Evolutionary conservation across 2,797 vertebrate species (phyloP).

Genomic region (Spizella passerina): DNA sequence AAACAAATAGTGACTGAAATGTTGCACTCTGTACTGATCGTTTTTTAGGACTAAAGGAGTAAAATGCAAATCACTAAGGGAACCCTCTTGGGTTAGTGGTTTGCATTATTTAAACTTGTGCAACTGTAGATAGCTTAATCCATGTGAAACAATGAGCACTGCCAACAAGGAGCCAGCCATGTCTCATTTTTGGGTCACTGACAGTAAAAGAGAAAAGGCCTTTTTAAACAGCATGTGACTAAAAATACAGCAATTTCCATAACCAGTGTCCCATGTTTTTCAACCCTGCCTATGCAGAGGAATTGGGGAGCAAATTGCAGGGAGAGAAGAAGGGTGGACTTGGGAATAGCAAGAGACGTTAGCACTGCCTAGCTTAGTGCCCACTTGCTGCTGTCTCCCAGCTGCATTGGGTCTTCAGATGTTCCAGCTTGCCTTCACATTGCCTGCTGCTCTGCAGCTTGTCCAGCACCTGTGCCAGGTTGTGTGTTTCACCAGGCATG

Average conservation of each 20-base stretch:
- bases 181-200: neutral
- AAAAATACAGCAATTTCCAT: neutral
- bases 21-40: fast-evolving
- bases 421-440: neutral
- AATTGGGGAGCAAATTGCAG: neutral
- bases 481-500: fast-evolving
- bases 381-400: neutral
- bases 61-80: no score
- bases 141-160: neutral
- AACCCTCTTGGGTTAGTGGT: neutral
- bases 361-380: neutral
- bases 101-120: neutral
- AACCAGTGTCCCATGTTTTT: neutral
- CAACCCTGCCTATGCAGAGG: neutral
- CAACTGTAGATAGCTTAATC: neutral
- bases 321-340: neutral
- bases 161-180: neutral
- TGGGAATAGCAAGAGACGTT: neutral
- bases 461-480: neutral
- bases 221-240: neutral
- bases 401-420: neutral
- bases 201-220: neutral
- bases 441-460: neutral
- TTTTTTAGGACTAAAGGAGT: neutral
- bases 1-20: neutral